Evolutionary conservation across 2,888 invertebrate genomes (phyloP), one percentile per base, ranked within the genome.

Genomic region (Drosophila anomelani): DNA sequence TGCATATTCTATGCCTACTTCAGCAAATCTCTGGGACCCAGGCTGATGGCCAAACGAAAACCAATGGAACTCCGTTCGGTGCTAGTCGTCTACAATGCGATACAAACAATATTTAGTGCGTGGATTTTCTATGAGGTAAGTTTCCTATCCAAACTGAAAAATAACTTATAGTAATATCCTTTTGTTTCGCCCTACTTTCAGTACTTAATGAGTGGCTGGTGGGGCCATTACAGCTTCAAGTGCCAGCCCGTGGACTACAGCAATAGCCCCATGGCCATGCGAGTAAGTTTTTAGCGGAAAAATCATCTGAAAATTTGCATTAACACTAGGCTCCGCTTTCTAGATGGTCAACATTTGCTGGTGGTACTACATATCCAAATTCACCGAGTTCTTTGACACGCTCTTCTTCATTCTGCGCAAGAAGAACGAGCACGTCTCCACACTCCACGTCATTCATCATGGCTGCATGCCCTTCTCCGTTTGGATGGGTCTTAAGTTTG

Each of bases 351-450:
- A 95, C 88, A 96, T 97, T 46, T 98, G 98, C 93, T 98, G 98
- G 98, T 97, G 97, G 97, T 98, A 98, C 93, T 98, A 97, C 94
- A 96, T 98, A 93, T 97, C 98, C 90, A 99, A 98, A 93, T 98
- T 98, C 93, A 97, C 98, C 87, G 98, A 99, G 93, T 97, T 98
- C 93, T 95, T 98, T 91, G 98, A 99, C 94, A 98, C 98, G 90
- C 96, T 98, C 89, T 98, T 98, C 95, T 98, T 98, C 94, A 96
- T 98, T 86, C 93, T 98, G 92, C 95, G 98, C 80, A 98, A 98
- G 94, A 98, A 98, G 94, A 96, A 96, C 92, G 96, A 96, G 93
- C 98, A 98, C 92, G 96, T 98, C 89, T 97, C 98, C 59, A 97
- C 97, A 46, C 94, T 98, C 71, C 98, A 98, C 93, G 98, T 98